These are phyloP conservation scores for Dryomyza anilis DNA, from an alignment of 2,888 invertebrate species.

Conservation along the genomic window DNA sequence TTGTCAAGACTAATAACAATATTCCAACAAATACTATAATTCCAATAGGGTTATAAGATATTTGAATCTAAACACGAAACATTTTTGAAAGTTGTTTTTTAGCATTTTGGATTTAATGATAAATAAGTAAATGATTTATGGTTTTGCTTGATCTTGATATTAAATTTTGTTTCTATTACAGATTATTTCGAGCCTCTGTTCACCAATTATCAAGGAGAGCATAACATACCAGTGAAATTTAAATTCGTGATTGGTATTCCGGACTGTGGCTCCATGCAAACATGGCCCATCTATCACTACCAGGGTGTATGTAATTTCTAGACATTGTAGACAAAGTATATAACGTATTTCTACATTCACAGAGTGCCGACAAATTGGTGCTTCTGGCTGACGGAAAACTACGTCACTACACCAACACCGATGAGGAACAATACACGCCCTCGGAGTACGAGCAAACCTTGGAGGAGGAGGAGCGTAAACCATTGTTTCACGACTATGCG, in stretches of 20 bases:
- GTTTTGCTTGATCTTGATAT: too few relatives aligned
- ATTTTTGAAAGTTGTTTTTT: too few relatives aligned
- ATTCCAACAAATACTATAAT: too few relatives aligned
- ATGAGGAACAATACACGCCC: conserved; percentile 56
- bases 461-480: conserved; percentile 59
- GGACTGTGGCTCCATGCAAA: conserved; percentile 73
- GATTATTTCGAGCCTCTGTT: conserved; percentile 67
- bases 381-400: conserved; percentile 74
- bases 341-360: conserved; percentile 38
- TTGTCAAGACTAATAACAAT: too few relatives aligned
- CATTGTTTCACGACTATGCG: conserved; percentile 72
- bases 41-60: too few relatives aligned
- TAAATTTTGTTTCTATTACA: too few relatives aligned
- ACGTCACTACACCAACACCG: conserved; percentile 73
- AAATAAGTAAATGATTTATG: too few relatives aligned
- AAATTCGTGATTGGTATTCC: conserved; percentile 71
- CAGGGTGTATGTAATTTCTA: conserved; percentile 47
- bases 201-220: conserved; percentile 68
- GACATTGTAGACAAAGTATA: too few relatives aligned
- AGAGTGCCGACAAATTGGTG: conserved; percentile 65
- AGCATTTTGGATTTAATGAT: too few relatives aligned
- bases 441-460: conserved; percentile 61
- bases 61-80: too few relatives aligned
- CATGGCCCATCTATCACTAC: conserved; percentile 71
- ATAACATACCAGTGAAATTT: conserved; percentile 64